Evolutionary conservation across 2,888 invertebrate genomes (phyloP), one percentile per base, ranked within the genome.

Genomic region (Aromia moschata): DNA sequence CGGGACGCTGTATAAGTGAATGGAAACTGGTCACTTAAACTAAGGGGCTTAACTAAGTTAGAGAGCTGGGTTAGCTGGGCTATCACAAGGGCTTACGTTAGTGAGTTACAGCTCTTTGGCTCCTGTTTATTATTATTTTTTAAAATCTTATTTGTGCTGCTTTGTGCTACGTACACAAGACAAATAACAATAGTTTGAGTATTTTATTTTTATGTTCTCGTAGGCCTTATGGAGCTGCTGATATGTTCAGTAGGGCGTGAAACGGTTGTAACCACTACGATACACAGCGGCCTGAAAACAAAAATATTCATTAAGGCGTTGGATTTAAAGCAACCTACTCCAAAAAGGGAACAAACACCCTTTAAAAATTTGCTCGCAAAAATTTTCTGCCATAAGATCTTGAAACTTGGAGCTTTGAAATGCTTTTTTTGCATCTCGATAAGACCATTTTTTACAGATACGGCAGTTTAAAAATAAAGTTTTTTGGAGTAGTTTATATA

Each of bases 261-360:
- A 96, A 84, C 95, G 89, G 86, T 94, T 95, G 88, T 94, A 95
- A 74, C 94, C 92, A 83, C 94, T 92, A 84, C 95, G 89, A 83
- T 95, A 95, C 75, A 95, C 92, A 71, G 94, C 93, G 79, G 94
- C 92, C 94, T 94, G 85, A 36, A 86, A 85, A 58, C 68, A 68
- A 70, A 62, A 70, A 67, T 7, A 46, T 16, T n/a, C n/a, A n/a
- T n/a, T n/a, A n/a, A n/a, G n/a, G n/a, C n/a, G n/a, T n/a, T n/a
- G n/a, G n/a, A n/a, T n/a, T n/a, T n/a, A n/a, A n/a, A n/a, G n/a
- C n/a, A n/a, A n/a, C n/a, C n/a, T n/a, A n/a, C n/a, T n/a, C n/a
- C n/a, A n/a, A n/a, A n/a, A n/a, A n/a, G n/a, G n/a, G n/a, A n/a
- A n/a, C n/a, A n/a, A n/a, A n/a, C n/a, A n/a, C n/a, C n/a, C n/a